phyloP scores from a whole-genome alignment of 53 echinoderm and acorn worm genomes.

The Holothuria leucospilota region DNA sequence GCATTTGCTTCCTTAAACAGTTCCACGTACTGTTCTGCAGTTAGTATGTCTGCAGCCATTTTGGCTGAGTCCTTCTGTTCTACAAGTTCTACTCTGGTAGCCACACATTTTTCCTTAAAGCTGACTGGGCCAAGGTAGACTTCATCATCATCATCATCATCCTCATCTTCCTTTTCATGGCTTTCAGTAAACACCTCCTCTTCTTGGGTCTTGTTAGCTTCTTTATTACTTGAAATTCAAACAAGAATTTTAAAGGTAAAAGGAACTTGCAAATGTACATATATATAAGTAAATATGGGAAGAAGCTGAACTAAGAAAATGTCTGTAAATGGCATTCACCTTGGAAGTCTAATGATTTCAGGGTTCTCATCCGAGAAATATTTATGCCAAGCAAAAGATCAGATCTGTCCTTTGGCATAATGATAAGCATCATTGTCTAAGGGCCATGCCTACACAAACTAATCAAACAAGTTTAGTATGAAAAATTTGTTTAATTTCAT shows the following conservation, averaged over 20 bases:
- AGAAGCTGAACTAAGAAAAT: no score
- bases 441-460: no score
- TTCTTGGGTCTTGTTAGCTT: constrained; percentile 10
- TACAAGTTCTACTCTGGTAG: constrained; percentile 76
- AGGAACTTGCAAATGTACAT: no score
- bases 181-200: constrained; percentile 4
- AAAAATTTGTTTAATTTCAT: no score
- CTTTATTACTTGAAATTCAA: constrained; percentile 18
- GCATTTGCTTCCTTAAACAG: constrained; percentile 89
- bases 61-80: constrained; percentile 39
- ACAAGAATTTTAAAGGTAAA: background rate
- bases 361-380: no score
- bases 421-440: no score
- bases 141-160: constrained; percentile 88
- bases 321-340: no score
- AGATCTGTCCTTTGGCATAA: no score
- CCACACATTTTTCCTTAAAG: constrained; percentile 87
- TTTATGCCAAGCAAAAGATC: no score
- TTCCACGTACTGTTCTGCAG: constrained; percentile 80
- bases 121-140: constrained; percentile 95
- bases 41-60: constrained; percentile 78
- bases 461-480: no score
- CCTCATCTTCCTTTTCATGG: background rate
- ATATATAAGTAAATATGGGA: no score
- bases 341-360: no score